These are phyloP conservation scores for Dasypogon diadema DNA, from an alignment of 2,888 invertebrate genomes.

Conservation along the genomic window DNA sequence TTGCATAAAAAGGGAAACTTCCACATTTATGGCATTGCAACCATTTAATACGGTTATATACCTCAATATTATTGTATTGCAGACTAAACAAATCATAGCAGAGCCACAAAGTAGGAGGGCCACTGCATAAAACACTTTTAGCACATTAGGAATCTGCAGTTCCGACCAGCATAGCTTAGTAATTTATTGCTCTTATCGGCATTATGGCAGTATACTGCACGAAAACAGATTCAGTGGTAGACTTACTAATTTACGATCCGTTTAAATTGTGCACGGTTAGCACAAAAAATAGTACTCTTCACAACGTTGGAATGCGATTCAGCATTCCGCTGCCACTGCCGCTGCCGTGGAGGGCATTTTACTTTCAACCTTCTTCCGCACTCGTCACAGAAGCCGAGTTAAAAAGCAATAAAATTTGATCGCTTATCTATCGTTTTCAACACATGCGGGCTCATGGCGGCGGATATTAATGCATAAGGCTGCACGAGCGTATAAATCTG, in stretches of 20 bases:
- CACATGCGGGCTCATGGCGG: conserved; percentile 7
- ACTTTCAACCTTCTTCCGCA: neutral
- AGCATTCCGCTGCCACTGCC: neutral
- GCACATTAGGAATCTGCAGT: conserved; percentile 39
- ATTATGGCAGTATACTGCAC: conserved; percentile 23
- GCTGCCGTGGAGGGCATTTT: neutral
- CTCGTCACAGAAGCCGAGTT: conserved; percentile 2
- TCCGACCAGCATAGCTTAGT: conserved; percentile 15
- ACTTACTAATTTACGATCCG: conserved; percentile 38
- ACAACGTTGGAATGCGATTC: conserved; percentile 12
- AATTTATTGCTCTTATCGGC: conserved; percentile 43
- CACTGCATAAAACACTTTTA: conserved; percentile 43
- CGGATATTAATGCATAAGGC: conserved; percentile 21
- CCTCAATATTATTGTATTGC: no score
- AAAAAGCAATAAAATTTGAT: conserved; percentile 48
- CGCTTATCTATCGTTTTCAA: conserved; percentile 40
- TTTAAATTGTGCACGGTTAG: conserved; percentile 37
- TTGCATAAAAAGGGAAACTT: conserved; percentile 2
- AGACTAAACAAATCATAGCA: conserved; percentile 26
- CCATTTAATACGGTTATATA: conserved; percentile 14
- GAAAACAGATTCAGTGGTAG: conserved; percentile 38
- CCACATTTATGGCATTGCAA: neutral
- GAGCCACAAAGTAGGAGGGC: neutral
- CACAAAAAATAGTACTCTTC: conserved; percentile 24
- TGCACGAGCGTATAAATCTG: neutral